Evolutionary conservation across 2,113 vertebrate genomes (phyloP), one percentile per base, ranked within the genome.

Genomic region (Brachyhypopomus gauderio): DNA sequence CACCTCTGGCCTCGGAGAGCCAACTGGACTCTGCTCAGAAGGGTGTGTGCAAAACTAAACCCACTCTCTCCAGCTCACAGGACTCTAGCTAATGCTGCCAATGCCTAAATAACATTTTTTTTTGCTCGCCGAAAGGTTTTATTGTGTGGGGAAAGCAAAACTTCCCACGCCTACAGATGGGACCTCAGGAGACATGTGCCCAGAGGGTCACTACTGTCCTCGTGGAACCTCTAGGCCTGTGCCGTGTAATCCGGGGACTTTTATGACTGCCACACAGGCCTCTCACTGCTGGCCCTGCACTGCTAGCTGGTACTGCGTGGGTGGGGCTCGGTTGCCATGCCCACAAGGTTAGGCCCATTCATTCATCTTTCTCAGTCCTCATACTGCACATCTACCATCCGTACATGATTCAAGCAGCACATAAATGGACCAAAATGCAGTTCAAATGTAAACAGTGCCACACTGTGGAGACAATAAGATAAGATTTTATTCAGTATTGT

Each of bases 241-340:
- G 0, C 92, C 85, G 0, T 97, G 97, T 75, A 85, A 91, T 19
- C 88, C 92, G 4, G 96, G 97, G 83, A 95, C 93, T 77, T 96
- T 95, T 63, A 52, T 79, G 58, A 85, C 91, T 0, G 86, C 86
- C 3, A 88, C 86, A 82, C 92, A 84, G 0, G 93, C 90, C 6
- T 81, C 91, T 70, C 83, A 91, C 73, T 97, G 96, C 88, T 87
- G 89, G 69, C 17, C 89, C 8, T 98, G 97, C 87, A 89, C 94
- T 14, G 87, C 89, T 56, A 95, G 96, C 36, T 94, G 92, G 75
- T 95, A 90, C 87, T 99, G 97, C 89, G 82, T 91, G 23, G 86
- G 92, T 72, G 93, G 92, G 0, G 86, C 89, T 19, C 89, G 93
- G 11, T 88, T 79, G 70, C 92, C 91, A 0, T 98, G 97, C 84